Base-by-base conservation (phyloP, 2,888 invertebrate species). In the Pyralis farinalis region DNA sequence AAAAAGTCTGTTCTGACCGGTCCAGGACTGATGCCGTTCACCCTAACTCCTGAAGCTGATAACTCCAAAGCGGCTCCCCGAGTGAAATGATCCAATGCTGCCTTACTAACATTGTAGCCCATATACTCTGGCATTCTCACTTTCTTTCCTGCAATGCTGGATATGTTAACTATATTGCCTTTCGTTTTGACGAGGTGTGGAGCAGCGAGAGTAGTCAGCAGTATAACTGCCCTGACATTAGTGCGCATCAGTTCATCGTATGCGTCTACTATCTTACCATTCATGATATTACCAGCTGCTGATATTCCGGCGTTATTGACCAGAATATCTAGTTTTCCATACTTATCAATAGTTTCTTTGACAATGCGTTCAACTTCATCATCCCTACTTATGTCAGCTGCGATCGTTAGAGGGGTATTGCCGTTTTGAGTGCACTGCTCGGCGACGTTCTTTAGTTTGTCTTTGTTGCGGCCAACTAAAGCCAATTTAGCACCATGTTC, bases 21-120 rank as follows among this genome's bases (percentile, higher is more conserved):
- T 0, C 66, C 70, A 11, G 64, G 65, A 33, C 57, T 63, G 0
- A 71, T 47, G 1, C 57, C 36, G 36, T 73, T 71, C 0, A 95
- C 96, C 28, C 97, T 89, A 0, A 97, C 94, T 47, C 93, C 91
- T 63, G 92, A 92, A 0, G 88, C 49, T 7, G 93, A 94, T 29
- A 95, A 72, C 60, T 95, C 97, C 34, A 97, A 71, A n/a, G 71
- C 71, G 10, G 42, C 47, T 7, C 51, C 47, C 28, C 55, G 53
- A 0, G 70, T 63, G 12, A 74, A 74, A 37, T 63, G 58, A 11
- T 55, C 53, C 2, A 73, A 8, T 1, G 52, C 65, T n/a, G 70
- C 68, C 36, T 73, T 74, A 0, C 68, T 61, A 5, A 52, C 37
- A 6, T 41, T 36, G 7, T 64, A 68, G 0, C 55, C 12, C 16